Evolutionary conservation across 2,888 invertebrate genomes (phyloP).

Genomic region (Nymphalis polychloros): DNA sequence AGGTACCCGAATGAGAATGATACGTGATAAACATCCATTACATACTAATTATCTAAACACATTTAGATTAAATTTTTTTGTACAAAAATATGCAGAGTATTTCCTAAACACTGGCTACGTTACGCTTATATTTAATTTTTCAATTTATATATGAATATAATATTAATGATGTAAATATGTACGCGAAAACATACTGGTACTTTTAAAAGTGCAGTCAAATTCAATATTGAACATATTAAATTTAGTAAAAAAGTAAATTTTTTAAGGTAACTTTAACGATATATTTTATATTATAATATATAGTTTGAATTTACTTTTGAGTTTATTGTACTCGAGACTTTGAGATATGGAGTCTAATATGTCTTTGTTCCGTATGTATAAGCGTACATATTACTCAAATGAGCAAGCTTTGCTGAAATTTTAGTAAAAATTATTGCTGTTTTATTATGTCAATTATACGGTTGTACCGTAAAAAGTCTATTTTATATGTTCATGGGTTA

Average conservation of each 20-base stretch:
- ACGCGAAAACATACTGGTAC: constrained; percentile 42
- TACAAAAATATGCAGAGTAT: constrained; percentile 73
- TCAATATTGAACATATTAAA: too few relatives aligned
- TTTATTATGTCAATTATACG: constrained; percentile 34
- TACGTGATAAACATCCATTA: constrained; percentile 52
- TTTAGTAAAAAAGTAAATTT: background rate
- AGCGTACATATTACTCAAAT: constrained; percentile 42
- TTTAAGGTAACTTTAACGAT: background rate
- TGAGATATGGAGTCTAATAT: constrained; percentile 15
- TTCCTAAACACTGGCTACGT: constrained; percentile 56
- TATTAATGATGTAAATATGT: constrained; percentile 42
- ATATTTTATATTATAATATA: background rate
- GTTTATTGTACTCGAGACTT: constrained; percentile 1
- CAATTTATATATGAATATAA: constrained; percentile 43
- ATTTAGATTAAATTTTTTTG: constrained; percentile 56
- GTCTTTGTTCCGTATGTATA: constrained; percentile 38
- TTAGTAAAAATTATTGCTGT: constrained; percentile 46
- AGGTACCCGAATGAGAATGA: constrained; percentile 63
- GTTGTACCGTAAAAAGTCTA: constrained; percentile 33
- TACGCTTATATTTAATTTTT: constrained; percentile 43
- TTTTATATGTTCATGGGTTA: constrained; percentile 18
- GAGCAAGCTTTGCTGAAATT: constrained; percentile 45
- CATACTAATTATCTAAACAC: constrained; percentile 48
- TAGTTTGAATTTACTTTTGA: constrained; percentile 4
- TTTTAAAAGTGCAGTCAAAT: background rate